A percentile compares a stretch with the other conserved stretches of the same genome.
Conservation (phyloP, 2,797 vertebrate species). For the Staurois parvus region DNA sequence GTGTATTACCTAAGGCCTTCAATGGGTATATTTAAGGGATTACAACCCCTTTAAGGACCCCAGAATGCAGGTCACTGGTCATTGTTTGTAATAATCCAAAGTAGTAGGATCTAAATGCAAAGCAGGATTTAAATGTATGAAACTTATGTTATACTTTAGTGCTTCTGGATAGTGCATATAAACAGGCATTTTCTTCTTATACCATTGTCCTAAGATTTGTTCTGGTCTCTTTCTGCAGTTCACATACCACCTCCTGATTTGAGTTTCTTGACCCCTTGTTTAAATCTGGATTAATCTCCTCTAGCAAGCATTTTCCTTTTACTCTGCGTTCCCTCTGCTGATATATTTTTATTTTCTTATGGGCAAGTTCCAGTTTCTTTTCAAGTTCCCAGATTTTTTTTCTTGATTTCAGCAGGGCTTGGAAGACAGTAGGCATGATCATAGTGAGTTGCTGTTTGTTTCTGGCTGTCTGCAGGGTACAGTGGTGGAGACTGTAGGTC, state of each 20-base stretch:
- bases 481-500: not conserved
- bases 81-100: too few relatives aligned
- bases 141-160: too few relatives aligned
- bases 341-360: slow-evolving; percentile 56
- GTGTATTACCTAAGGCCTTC: too few relatives aligned
- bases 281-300: not conserved
- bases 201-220: too few relatives aligned
- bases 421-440: slow-evolving; percentile 53
- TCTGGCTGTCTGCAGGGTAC: not conserved
- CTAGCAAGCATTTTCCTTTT: slow-evolving; percentile 3
- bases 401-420: slow-evolving; percentile 37
- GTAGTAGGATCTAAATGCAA: too few relatives aligned
- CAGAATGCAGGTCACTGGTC: too few relatives aligned
- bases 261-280: not conserved
- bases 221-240: not conserved
- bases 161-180: too few relatives aligned
- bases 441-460: not conserved
- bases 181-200: too few relatives aligned
- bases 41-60: too few relatives aligned
- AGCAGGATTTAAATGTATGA: too few relatives aligned
- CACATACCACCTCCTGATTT: not conserved
- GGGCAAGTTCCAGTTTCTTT: slow-evolving; percentile 56
- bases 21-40: too few relatives aligned
- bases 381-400: slow-evolving; percentile 56
- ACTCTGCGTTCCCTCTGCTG: slow-evolving; percentile 50